Conservation (phyloP, 2,113 vertebrate species). For the Mormoops blainvillei region DNA sequence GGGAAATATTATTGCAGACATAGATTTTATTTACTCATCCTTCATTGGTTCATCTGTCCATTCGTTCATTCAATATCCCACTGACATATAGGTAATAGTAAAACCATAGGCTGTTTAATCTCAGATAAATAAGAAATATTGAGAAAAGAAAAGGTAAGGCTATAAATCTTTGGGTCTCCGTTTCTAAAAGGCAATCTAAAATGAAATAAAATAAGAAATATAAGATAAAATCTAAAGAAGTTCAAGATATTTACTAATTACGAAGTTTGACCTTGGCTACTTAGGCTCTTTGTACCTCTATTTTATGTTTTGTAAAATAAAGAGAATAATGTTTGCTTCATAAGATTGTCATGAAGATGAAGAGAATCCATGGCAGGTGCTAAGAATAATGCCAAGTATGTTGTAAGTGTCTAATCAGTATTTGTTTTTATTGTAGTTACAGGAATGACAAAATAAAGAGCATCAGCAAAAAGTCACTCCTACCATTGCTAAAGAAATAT, state of each 20-base stretch:
- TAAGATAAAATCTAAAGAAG: not conserved
- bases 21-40: not conserved
- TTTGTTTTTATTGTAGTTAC: not conserved
- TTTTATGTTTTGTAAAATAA: constrained; percentile 40
- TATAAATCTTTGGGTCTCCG: not conserved
- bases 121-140: not conserved
- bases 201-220: not conserved
- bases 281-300: not conserved
- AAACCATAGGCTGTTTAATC: not conserved
- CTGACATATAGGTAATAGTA: not conserved
- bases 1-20: not conserved
- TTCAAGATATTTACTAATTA: not conserved
- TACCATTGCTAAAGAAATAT: not conserved
- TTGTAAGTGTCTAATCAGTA: not conserved
- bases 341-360: not conserved
- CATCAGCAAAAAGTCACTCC: not conserved
- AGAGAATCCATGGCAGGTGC: constrained; percentile 2
- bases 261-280: not conserved
- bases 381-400: not conserved
- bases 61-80: not conserved
- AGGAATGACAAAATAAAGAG: not conserved
- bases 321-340: constrained; percentile 10
- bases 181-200: not conserved
- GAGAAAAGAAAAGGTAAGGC: not conserved
- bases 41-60: not conserved